A percentile compares a stretch with the other conserved stretches of the same genome.
These are phyloP conservation scores for Holacanthella duospinosa DNA, from an alignment of 2,888 invertebrate genomes.

Conservation along the genomic window DNA sequence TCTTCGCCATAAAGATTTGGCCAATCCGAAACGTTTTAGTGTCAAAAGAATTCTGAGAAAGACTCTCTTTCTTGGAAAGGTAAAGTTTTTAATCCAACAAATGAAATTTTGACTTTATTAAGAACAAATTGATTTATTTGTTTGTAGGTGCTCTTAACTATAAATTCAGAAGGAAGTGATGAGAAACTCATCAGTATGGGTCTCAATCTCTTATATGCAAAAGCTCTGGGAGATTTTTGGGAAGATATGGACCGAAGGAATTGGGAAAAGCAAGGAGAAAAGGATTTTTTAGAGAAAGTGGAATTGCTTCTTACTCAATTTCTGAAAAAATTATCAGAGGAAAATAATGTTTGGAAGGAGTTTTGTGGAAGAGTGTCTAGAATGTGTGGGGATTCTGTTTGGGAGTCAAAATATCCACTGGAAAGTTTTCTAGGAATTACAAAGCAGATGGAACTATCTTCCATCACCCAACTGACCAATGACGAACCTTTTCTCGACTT, in stretches of 20 bases:
- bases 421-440: slow-evolving; percentile 16
- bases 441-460: slow-evolving; percentile 11
- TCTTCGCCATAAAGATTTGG: too few relatives aligned
- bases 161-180: too few relatives aligned
- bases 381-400: neutral
- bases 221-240: neutral
- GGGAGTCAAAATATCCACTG: slow-evolving; percentile 15
- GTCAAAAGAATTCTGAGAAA: too few relatives aligned
- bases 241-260: neutral
- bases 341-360: slow-evolving; percentile 10
- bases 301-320: slow-evolving; percentile 13
- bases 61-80: too few relatives aligned
- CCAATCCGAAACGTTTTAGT: too few relatives aligned
- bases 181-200: too few relatives aligned
- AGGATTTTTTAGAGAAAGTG: neutral
- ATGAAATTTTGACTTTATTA: too few relatives aligned
- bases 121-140: too few relatives aligned
- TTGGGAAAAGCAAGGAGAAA: neutral
- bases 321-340: slow-evolving; percentile 15
- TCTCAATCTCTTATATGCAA: neutral
- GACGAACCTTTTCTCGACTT: neutral
- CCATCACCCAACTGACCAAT: neutral
- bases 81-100: too few relatives aligned
- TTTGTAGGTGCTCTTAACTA: too few relatives aligned
- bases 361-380: slow-evolving; percentile 10